A percentile compares a stretch with the other conserved stretches of the same genome.
Evolutionary conservation across 2,797 vertebrate species (phyloP).

Genomic region (Phrynocephalus guinanensis): DNA sequence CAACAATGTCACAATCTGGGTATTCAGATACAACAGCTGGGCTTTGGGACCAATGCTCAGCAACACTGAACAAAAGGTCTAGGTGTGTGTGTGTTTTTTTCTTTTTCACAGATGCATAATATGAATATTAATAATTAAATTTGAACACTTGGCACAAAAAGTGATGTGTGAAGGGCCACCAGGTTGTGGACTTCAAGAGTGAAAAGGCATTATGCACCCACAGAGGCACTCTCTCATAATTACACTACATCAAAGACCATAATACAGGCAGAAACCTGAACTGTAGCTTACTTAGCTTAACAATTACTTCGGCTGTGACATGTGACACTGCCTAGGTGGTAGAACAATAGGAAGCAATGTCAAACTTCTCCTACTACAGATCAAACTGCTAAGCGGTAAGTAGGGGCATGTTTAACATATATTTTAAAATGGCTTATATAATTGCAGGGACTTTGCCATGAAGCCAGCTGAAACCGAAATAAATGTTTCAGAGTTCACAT

Average conservation of each 20-base stretch:
- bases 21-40: neutral
- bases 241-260: neutral
- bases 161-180: neutral
- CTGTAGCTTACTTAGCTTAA: neutral
- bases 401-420: neutral
- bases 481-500: conserved; percentile 10
- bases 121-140: neutral
- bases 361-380: neutral
- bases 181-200: neutral
- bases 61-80: neutral
- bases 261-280: neutral
- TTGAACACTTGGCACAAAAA: neutral
- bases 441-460: accelerated
- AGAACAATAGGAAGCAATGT: neutral
- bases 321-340: neutral
- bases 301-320: conserved; percentile 5
- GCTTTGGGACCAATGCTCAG: neutral
- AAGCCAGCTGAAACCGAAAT: conserved; percentile 1
- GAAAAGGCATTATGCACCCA: neutral
- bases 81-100: neutral
- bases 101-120: neutral
- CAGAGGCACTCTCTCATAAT: neutral
- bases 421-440: neutral
- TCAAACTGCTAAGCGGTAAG: conserved; percentile 15
- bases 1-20: neutral